Conservation (phyloP, 2,888 invertebrate genomes). For the Lordiphosa fenestrarum region DNA sequence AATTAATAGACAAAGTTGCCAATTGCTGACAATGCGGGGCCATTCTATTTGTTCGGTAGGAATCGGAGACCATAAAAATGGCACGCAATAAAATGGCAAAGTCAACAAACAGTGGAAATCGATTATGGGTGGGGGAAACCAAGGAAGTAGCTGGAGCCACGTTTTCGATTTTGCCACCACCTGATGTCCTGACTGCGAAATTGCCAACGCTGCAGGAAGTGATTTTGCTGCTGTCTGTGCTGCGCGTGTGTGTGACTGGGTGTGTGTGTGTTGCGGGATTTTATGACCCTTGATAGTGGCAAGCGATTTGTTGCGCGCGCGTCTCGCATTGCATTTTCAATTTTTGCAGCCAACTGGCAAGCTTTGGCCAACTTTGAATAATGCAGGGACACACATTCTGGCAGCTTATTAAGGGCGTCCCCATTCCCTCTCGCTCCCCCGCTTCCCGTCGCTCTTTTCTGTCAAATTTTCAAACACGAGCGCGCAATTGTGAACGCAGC, state of each 20-base stretch:
- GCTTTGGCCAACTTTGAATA: conserved; percentile 62
- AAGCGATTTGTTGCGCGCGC: conserved; percentile 66
- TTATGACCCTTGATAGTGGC: conserved; percentile 71
- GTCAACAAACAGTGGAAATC: conserved; percentile 68
- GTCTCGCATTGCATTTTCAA: conserved; percentile 62
- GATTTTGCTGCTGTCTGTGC: conserved; percentile 47
- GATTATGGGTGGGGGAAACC: conserved; percentile 41
- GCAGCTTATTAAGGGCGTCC: conserved; percentile 60
- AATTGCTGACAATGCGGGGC: conserved; percentile 48
- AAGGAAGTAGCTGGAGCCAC: conserved; percentile 37
- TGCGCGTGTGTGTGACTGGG: conserved; percentile 10
- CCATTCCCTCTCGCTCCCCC: background rate
- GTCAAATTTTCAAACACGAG: conserved; percentile 56
- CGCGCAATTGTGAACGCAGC: conserved; percentile 39
- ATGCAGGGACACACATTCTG: conserved; percentile 55
- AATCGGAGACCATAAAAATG: conserved; percentile 45
- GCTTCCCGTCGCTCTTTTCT: conserved; percentile 18
- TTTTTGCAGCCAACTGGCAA: conserved; percentile 50
- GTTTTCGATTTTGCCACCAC: conserved; percentile 67
- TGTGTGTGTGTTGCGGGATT: conserved; percentile 43
- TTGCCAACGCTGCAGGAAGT: conserved; percentile 69
- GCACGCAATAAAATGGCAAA: conserved; percentile 76
- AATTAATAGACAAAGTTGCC: conserved; percentile 71
- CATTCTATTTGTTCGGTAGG: conserved; percentile 33
- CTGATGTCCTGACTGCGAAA: conserved; percentile 58